Evolutionary conservation across 2,888 invertebrate genomes (phyloP).

Genomic region (Stenchaetothrips biformis): DNA sequence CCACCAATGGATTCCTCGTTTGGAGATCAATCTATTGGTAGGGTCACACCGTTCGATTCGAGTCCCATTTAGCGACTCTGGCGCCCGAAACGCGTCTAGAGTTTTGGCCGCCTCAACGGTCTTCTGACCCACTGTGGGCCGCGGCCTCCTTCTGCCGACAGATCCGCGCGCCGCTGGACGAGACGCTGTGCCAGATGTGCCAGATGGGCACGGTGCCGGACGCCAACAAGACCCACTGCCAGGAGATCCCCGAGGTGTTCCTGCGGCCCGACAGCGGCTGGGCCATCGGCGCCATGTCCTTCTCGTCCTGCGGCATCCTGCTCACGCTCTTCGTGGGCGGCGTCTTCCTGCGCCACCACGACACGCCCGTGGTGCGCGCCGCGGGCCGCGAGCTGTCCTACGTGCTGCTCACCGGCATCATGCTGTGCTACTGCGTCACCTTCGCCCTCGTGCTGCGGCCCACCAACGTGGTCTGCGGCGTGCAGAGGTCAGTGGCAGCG

Average conservation of each 20-base stretch:
- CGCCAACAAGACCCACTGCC: constrained; percentile 65
- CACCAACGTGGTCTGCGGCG: constrained; percentile 81
- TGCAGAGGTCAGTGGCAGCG: constrained; percentile 64
- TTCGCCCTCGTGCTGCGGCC: constrained; percentile 85
- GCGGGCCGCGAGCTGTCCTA: constrained; percentile 87
- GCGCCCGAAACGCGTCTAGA: too few relatives aligned
- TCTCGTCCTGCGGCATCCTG: constrained; percentile 79
- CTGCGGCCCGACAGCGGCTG: constrained; percentile 77
- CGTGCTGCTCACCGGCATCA: constrained; percentile 81
- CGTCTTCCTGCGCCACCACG: constrained; percentile 79
- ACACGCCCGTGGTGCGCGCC: constrained; percentile 95
- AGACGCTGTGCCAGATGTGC: constrained; percentile 63
- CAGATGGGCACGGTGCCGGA: constrained; percentile 74
- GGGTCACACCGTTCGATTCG: too few relatives aligned
- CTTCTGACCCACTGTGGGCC: too few relatives aligned
- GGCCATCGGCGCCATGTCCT: constrained; percentile 90
- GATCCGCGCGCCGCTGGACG: constrained; percentile 75
- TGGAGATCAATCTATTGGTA: too few relatives aligned
- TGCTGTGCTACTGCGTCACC: constrained; percentile 88
- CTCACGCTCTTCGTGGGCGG: constrained; percentile 69
- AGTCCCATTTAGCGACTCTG: too few relatives aligned
- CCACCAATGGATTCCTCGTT: too few relatives aligned
- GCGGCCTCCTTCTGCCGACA: too few relatives aligned
- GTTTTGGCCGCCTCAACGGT: too few relatives aligned
- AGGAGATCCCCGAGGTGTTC: constrained; percentile 75